Percentiles rank a stretch among this genome's conserved stretches.
phyloP scores from a whole-genome alignment of 2,113 vertebrate genomes.

The Odontophorus gujanensis region DNA sequence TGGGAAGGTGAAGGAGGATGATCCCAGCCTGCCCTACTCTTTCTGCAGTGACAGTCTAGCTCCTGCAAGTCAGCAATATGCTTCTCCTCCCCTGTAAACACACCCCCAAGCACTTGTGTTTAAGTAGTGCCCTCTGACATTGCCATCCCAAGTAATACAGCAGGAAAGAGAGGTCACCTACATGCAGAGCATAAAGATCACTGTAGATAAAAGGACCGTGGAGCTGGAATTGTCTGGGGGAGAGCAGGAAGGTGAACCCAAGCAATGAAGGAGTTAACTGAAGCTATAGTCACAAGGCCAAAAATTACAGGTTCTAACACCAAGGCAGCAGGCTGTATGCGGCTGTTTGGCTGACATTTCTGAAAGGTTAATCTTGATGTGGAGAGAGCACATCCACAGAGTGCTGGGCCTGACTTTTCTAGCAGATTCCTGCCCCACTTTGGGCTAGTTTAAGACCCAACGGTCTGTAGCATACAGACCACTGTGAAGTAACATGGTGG shows the following conservation, averaged over 20 bases:
- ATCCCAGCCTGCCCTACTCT: not conserved
- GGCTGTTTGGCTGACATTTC: constrained; percentile 56
- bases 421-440: not conserved
- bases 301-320: not conserved
- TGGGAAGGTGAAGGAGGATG: not conserved
- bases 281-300: not conserved
- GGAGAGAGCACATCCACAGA: not conserved
- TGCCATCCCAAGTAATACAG: not conserved
- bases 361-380: constrained; percentile 54
- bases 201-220: not conserved
- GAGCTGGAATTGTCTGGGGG: not conserved
- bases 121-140: constrained; percentile 27
- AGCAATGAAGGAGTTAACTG: constrained; percentile 33
- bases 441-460: not conserved
- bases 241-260: not conserved
- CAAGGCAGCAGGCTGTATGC: not conserved
- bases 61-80: not conserved
- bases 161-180: not conserved
- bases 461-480: not conserved
- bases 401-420: not conserved
- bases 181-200: not conserved
- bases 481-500: not conserved
- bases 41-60: not conserved
- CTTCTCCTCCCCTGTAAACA: not conserved
- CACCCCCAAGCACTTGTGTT: not conserved